Evolutionary conservation across 2,888 invertebrate species (phyloP).

Genomic region (Hemaris fuciformis): DNA sequence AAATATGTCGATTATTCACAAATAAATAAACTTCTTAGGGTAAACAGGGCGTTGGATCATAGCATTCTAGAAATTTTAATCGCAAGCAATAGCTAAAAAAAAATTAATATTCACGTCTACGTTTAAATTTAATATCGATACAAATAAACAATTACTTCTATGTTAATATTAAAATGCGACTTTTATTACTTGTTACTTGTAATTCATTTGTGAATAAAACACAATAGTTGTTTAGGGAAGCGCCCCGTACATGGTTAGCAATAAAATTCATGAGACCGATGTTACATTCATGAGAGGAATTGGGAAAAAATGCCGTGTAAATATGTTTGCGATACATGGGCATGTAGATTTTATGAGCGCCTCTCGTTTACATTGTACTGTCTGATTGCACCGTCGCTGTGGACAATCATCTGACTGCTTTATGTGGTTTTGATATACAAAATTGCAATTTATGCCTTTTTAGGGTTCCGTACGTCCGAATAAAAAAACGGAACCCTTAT

Average conservation of each 20-base stretch:
- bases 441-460: background rate
- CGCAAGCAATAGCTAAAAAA: too few relatives aligned
- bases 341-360: slow-evolving; percentile 11
- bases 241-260: slow-evolving; percentile 31
- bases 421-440: background rate
- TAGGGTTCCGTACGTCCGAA: too few relatives aligned
- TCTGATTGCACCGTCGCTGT: background rate
- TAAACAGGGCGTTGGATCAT: too few relatives aligned
- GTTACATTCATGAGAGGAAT: slow-evolving; percentile 53
- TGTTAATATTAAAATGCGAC: too few relatives aligned
- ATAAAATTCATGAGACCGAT: slow-evolving; percentile 57
- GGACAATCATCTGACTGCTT: background rate
- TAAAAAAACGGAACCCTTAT: too few relatives aligned
- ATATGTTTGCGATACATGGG: slow-evolving; percentile 11
- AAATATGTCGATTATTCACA: too few relatives aligned
- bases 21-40: too few relatives aligned
- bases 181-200: slow-evolving; percentile 33
- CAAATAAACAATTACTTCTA: too few relatives aligned
- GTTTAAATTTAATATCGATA: too few relatives aligned
- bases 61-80: too few relatives aligned
- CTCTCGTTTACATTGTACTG: background rate
- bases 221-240: slow-evolving; percentile 28
- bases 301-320: slow-evolving; percentile 34
- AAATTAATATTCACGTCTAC: too few relatives aligned
- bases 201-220: slow-evolving; percentile 50